Evolutionary conservation across 2,888 invertebrate species (phyloP).

Genomic region (Polyploca ridens): DNA sequence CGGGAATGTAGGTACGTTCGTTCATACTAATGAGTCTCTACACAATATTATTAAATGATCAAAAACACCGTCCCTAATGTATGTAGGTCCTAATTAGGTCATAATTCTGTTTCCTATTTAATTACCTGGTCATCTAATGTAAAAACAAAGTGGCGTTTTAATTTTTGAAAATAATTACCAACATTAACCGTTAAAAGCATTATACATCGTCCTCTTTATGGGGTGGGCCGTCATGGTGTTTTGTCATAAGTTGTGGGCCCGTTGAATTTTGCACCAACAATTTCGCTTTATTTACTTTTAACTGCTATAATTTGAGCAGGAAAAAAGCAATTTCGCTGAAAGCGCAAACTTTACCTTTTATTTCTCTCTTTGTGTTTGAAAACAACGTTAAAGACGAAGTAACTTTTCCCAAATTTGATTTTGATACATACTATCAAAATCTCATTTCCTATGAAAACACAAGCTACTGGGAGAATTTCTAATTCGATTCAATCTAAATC

Average conservation of each 20-base stretch:
- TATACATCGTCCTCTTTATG: conserved; percentile 51
- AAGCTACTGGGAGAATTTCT: conserved; percentile 71
- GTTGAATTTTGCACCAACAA: conserved; percentile 39
- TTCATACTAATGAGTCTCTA: too few relatives aligned
- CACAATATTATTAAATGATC: not conserved
- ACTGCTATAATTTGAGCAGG: conserved; percentile 28
- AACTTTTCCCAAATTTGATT: conserved; percentile 62
- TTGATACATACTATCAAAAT: conserved; percentile 79
- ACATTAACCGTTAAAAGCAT: conserved; percentile 58
- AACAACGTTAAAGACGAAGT: conserved; percentile 27
- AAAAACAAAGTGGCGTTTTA: conserved; percentile 19
- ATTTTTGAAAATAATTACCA: conserved; percentile 52
- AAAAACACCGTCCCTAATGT: not conserved
- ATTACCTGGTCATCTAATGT: conserved; percentile 2
- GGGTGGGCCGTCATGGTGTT: conserved; percentile 46
- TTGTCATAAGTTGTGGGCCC: conserved; percentile 52
- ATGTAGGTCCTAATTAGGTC: not conserved
- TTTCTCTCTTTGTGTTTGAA: conserved; percentile 22
- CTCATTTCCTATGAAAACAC: conserved; percentile 75
- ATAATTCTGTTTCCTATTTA: not conserved
- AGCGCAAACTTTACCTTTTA: conserved; percentile 32
- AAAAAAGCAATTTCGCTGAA: conserved; percentile 28
- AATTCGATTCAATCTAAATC: conserved; percentile 81
- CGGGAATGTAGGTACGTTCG: too few relatives aligned
- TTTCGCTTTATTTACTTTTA: conserved; percentile 38